Conservation (phyloP, 2,797 vertebrate genomes). For the Girardinus metallicus region DNA sequence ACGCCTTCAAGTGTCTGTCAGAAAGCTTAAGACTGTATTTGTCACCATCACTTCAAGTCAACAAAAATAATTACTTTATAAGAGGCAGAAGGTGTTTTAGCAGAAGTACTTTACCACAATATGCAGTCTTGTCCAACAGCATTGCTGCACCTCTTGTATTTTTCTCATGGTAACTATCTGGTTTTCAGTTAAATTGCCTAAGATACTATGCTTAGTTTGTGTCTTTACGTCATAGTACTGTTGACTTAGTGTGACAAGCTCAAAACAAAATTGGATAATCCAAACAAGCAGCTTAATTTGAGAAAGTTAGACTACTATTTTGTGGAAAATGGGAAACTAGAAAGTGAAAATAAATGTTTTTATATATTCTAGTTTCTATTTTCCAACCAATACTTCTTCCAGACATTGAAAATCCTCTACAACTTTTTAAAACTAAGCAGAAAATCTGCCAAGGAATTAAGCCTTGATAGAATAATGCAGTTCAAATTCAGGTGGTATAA, state of each 20-base stretch:
- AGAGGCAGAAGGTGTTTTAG: not conserved
- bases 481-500: not conserved
- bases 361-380: not conserved
- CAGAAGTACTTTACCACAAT: not conserved
- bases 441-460: not conserved
- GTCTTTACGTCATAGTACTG: not conserved
- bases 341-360: not conserved
- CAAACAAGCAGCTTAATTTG: not conserved
- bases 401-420: not conserved
- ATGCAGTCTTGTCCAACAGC: not conserved
- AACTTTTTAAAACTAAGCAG: not conserved
- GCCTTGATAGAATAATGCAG: not conserved
- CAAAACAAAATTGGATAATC: not conserved
- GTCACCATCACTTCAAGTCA: not conserved
- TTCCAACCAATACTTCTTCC: not conserved
- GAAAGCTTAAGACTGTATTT: not conserved
- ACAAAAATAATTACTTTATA: not conserved
- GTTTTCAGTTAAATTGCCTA: not conserved
- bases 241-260: not conserved
- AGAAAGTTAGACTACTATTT: not conserved
- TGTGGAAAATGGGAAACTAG: not conserved
- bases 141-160: not conserved
- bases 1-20: not conserved
- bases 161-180: not conserved
- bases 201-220: not conserved